A percentile compares a stretch with the other conserved stretches of the same genome.
Evolutionary conservation across 2,888 invertebrate species (phyloP).

Genomic region (Lepas anatifera): DNA sequence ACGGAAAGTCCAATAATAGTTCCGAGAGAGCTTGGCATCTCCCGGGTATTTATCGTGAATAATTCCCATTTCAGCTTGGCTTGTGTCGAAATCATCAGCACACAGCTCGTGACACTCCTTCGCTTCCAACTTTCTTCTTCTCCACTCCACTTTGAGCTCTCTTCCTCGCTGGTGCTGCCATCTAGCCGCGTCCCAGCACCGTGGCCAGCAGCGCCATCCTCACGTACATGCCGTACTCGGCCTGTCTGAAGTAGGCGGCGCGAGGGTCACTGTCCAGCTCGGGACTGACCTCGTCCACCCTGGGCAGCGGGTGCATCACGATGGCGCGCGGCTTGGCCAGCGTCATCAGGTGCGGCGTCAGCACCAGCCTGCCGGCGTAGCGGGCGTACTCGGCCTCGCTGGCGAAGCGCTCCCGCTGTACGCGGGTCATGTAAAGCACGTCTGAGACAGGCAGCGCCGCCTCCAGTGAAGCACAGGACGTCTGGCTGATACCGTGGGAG

Average conservation of each 20-base stretch:
- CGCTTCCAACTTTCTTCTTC: too few species aligned
- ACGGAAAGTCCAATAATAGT: too few species aligned
- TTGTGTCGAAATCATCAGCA: too few species aligned
- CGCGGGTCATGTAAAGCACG: slow-evolving; percentile 95
- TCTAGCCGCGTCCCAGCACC: slow-evolving; percentile 51
- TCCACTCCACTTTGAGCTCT: too few species aligned
- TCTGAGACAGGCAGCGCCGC: slow-evolving; percentile 84
- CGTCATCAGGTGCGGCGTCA: slow-evolving; percentile 93
- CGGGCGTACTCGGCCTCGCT: slow-evolving; percentile 72
- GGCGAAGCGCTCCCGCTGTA: slow-evolving; percentile 84
- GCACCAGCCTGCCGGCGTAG: slow-evolving; percentile 73
- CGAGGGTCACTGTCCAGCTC: slow-evolving; percentile 93
- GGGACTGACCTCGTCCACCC: slow-evolving; percentile 85
- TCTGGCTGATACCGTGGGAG: slow-evolving; percentile 17
- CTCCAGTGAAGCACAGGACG: slow-evolving; percentile 45
- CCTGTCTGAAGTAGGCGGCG: slow-evolving; percentile 97
- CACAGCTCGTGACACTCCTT: too few species aligned
- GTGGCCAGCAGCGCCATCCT: slow-evolving; percentile 93
- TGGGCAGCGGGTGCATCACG: slow-evolving; percentile 93
- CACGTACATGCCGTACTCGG: slow-evolving; percentile 95
- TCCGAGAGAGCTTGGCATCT: too few species aligned
- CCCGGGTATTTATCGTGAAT: too few species aligned
- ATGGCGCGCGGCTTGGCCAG: slow-evolving; percentile 85
- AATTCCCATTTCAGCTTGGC: too few species aligned
- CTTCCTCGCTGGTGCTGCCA: too few species aligned